Conservation (phyloP, 2,888 invertebrate species). For the Galerucella calmariensis region DNA sequence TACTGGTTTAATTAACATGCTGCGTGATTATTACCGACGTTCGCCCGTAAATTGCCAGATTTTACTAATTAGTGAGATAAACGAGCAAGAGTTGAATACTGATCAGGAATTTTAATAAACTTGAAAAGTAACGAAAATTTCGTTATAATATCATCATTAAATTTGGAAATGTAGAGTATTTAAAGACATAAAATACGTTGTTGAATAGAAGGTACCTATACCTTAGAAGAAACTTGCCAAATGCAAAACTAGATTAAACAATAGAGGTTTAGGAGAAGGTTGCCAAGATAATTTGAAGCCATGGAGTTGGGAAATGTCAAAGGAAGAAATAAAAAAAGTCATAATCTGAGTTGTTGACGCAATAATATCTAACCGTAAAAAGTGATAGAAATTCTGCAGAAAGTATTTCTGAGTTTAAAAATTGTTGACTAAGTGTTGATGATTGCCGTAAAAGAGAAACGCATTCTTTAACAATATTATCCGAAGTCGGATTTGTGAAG, state of each 20-base stretch:
- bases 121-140: slow-evolving; percentile 19
- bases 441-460: slow-evolving; percentile 5
- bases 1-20: slow-evolving; percentile 37
- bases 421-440: slow-evolving; percentile 15
- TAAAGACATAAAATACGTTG: background rate
- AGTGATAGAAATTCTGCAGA: too few relatives aligned
- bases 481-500: slow-evolving; percentile 36
- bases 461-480: slow-evolving; percentile 27
- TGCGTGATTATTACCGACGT: slow-evolving; percentile 34
- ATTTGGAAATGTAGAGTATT: too few relatives aligned
- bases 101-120: slow-evolving; percentile 20
- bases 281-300: too few relatives aligned
- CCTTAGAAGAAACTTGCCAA: too few relatives aligned
- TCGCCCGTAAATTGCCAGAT: slow-evolving; percentile 42
- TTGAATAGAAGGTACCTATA: too few relatives aligned
- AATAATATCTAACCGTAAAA: too few relatives aligned
- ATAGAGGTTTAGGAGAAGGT: too few relatives aligned
- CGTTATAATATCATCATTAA: slow-evolving; percentile 9
- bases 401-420: too few relatives aligned
- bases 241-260: too few relatives aligned
- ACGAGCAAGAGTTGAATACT: slow-evolving; percentile 36
- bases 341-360: too few relatives aligned
- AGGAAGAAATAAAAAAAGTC: too few relatives aligned
- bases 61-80: slow-evolving; percentile 49
- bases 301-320: too few relatives aligned